phyloP scores from a whole-genome alignment of 2,797 vertebrate genomes.

The Pseudomugil tenellus region DNA sequence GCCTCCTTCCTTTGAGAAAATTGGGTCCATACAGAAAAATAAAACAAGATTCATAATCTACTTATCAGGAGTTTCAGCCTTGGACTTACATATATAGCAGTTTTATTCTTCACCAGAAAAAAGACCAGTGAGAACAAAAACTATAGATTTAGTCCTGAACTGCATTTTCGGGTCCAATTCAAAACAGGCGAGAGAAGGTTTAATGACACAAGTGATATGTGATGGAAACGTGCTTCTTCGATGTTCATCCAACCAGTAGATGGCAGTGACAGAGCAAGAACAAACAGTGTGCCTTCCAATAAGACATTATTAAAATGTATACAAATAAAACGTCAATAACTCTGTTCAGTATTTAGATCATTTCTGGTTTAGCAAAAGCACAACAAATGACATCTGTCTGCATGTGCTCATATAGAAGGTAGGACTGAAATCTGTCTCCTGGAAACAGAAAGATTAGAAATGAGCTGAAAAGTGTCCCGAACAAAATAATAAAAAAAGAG shows the following conservation, averaged over 20 bases:
- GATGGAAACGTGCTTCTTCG: background rate
- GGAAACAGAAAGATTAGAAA: constrained; percentile 39
- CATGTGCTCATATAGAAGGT: background rate
- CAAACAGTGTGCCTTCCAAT: constrained; percentile 21
- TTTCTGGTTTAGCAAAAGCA: constrained; percentile 3
- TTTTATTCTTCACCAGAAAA: constrained; percentile 27
- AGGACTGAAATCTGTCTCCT: constrained; percentile 20
- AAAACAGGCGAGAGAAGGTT: constrained; percentile 11
- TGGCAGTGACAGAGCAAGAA: constrained; percentile 75
- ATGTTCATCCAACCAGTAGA: constrained; percentile 70
- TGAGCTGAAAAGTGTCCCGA: constrained; percentile 47
- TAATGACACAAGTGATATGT: background rate
- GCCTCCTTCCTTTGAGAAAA: constrained; percentile 46
- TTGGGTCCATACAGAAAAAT: constrained; percentile 23
- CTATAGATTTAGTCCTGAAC: constrained; percentile 21
- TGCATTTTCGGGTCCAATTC: constrained; percentile 9
- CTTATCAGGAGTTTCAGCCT: constrained; percentile 42
- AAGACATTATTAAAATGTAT: constrained; percentile 4
- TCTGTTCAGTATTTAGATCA: background rate
- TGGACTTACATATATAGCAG: constrained; percentile 30
- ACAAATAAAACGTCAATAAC: constrained; percentile 16
- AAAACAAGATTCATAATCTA: constrained; percentile 19
- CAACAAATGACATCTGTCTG: constrained; percentile 19
- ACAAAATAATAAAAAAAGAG: constrained; percentile 13
- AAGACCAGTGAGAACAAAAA: constrained; percentile 25